Evolutionary conservation across 2,888 invertebrate genomes (phyloP).

Genomic region (Dryobota labecula): DNA sequence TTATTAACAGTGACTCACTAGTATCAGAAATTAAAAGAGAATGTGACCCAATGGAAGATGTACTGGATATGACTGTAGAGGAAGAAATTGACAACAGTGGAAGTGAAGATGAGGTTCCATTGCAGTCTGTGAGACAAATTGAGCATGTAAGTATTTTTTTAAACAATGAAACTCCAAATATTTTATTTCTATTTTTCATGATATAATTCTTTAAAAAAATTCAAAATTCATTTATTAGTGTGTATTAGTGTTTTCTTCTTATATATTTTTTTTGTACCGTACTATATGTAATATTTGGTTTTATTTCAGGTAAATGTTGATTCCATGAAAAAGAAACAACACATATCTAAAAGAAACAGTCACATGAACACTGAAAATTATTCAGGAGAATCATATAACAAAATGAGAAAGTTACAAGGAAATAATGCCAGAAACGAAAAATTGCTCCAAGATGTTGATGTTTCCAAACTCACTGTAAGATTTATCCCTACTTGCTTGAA

Average conservation of each 20-base stretch:
- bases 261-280: not conserved
- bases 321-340: slow-evolving; percentile 7
- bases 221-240: too few species aligned
- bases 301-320: slow-evolving; percentile 18
- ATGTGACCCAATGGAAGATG: slow-evolving; percentile 20
- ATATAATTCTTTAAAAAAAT: too few species aligned
- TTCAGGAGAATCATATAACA: slow-evolving; percentile 7
- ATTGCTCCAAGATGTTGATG: slow-evolving; percentile 1
- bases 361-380: not conserved
- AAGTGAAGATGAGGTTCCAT: slow-evolving; percentile 25
- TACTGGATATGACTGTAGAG: not conserved
- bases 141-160: slow-evolving; percentile 27
- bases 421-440: not conserved
- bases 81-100: not conserved
- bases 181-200: not conserved
- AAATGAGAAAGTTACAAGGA: slow-evolving; percentile 8
- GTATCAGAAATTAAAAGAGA: slow-evolving; percentile 15
- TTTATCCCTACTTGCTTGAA: not conserved
- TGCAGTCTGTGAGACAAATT: slow-evolving; percentile 14
- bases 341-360: slow-evolving; percentile 14
- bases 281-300: not conserved
- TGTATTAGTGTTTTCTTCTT: too few species aligned
- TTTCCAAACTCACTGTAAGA: slow-evolving; percentile 15
- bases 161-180: not conserved
- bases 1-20: fast-evolving